These are phyloP conservation scores for Minunthozetes semirufus DNA, from an alignment of 2,888 invertebrate species.

Conservation along the genomic window DNA sequence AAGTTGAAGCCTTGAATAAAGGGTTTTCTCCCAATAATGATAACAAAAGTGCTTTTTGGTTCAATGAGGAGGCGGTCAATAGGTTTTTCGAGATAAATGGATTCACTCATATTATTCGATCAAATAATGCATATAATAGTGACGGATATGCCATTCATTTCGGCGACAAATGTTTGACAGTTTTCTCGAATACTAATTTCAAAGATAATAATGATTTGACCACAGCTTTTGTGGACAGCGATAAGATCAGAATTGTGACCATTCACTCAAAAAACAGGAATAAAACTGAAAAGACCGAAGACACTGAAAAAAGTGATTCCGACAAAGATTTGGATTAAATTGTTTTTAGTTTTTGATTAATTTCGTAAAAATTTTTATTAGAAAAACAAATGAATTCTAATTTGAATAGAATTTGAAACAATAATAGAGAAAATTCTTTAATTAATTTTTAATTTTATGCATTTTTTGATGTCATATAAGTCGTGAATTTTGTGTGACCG, in stretches of 20 bases:
- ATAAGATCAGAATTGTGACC: not conserved
- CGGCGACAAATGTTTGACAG: slow-evolving; percentile 62
- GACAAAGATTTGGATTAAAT: too few relatives aligned
- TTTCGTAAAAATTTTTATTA: too few relatives aligned
- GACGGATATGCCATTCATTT: slow-evolving; percentile 59
- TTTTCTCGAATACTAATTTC: slow-evolving; percentile 63
- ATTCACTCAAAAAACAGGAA: not conserved
- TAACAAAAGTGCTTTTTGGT: too few relatives aligned
- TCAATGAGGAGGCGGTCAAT: slow-evolving; percentile 62
- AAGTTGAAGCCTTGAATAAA: too few relatives aligned
- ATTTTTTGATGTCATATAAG: too few relatives aligned
- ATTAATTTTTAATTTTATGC: too few relatives aligned
- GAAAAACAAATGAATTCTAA: too few relatives aligned
- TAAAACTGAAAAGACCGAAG: not conserved
- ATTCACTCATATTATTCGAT: slow-evolving; percentile 63
- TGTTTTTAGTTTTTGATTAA: too few relatives aligned
- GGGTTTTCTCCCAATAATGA: too few relatives aligned
- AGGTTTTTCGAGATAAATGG: slow-evolving; percentile 60
- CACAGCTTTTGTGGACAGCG: not conserved
- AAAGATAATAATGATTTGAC: not conserved
- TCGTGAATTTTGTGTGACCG: too few relatives aligned
- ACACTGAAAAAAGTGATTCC: too few relatives aligned
- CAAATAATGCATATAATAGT: slow-evolving; percentile 64
- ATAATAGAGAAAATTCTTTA: too few relatives aligned
- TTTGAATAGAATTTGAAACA: not conserved